phyloP scores from a whole-genome alignment of 2,113 vertebrate genomes.

The Melanocharis versteri region DNA sequence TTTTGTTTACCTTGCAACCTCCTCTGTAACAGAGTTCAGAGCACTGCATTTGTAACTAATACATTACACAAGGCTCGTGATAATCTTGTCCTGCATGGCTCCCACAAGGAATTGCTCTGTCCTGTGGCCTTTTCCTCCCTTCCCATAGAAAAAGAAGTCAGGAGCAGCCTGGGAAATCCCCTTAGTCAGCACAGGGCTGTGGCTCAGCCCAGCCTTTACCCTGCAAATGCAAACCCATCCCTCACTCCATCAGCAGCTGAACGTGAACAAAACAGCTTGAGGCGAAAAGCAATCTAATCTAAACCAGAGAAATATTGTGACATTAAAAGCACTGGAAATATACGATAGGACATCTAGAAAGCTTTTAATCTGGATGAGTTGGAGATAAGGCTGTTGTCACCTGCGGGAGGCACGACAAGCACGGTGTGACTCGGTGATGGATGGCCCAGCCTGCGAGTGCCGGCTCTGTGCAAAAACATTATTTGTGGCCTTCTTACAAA shows the following conservation, averaged over 20 bases:
- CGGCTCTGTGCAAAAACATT: not conserved
- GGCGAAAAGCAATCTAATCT: conserved; percentile 6
- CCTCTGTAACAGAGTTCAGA: not conserved
- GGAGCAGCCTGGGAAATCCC: not conserved
- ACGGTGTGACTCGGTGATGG: not conserved
- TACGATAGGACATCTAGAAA: not conserved
- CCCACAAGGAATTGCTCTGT: not conserved
- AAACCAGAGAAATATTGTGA: conserved; percentile 19
- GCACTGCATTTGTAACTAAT: not conserved
- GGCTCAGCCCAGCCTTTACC: not conserved
- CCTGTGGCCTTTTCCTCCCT: not conserved
- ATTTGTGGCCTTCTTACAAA: not conserved
- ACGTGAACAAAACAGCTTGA: not conserved
- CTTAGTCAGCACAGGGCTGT: not conserved
- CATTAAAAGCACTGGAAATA: conserved; percentile 8
- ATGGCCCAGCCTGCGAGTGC: not conserved
- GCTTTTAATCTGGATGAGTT: not conserved
- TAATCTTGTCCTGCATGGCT: not conserved
- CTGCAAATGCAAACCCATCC: not conserved
- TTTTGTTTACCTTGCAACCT: not conserved
- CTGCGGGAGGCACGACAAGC: not conserved
- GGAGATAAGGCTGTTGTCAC: conserved; percentile 1
- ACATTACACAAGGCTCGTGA: accelerated
- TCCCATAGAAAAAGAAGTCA: not conserved
- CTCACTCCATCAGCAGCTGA: not conserved